phyloP scores from a whole-genome alignment of 37 sponge, comb jelly and placozoan species.

The Theonella swinhoei region DNA sequence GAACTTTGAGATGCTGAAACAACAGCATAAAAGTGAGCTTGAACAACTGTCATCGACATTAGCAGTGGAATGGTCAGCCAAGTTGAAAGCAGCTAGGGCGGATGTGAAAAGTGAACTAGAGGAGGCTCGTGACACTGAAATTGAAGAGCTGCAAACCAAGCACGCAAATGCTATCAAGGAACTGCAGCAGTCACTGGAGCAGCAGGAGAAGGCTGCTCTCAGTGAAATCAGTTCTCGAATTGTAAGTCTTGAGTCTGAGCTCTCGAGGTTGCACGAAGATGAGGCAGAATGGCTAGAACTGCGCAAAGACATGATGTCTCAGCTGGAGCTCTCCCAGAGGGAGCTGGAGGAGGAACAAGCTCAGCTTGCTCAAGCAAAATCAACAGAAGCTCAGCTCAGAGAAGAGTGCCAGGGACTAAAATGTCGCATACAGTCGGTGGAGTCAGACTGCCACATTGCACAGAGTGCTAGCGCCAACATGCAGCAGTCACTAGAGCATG shows the following conservation, averaged over 20 bases:
- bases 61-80: background rate
- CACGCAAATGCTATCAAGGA: conserved; percentile 2
- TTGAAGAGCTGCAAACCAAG: background rate
- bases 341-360: conserved; percentile 26
- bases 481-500: background rate
- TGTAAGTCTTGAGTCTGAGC: background rate
- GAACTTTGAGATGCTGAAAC: conserved; percentile 18
- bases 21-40: conserved; percentile 23
- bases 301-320: conserved; percentile 47
- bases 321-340: conserved; percentile 45
- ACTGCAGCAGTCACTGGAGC: conserved; percentile 5
- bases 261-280: conserved; percentile 3
- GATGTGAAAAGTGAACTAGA: background rate
- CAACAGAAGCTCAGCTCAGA: conserved; percentile 10
- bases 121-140: background rate
- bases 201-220: conserved; percentile 7
- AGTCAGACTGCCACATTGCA: conserved; percentile 48
- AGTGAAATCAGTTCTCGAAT: conserved; percentile 5
- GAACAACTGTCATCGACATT: conserved; percentile 1
- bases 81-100: background rate
- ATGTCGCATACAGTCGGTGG: conserved; percentile 15
- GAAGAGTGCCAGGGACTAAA: conserved; percentile 24
- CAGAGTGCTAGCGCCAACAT: conserved; percentile 6
- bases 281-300: conserved; percentile 13
- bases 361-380: background rate